phyloP scores from a whole-genome alignment of 1,140 invertebrate genomes.

The Procambarus virginalis region DNA sequence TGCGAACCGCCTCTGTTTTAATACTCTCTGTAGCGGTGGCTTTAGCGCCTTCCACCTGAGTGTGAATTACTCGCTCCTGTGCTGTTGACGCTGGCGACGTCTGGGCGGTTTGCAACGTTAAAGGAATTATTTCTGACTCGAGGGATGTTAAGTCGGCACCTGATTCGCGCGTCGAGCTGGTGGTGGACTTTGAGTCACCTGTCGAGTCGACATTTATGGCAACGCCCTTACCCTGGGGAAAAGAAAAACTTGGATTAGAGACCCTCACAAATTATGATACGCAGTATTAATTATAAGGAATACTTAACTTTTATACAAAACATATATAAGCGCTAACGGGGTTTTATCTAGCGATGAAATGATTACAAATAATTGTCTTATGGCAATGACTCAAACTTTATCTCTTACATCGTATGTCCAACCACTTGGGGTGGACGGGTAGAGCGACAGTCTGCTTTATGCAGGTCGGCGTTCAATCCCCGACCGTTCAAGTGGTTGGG shows the following conservation, averaged over 20 bases:
- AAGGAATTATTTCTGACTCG: conserved; percentile 16
- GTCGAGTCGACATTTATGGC: not conserved
- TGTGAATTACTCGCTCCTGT: conserved; percentile 41
- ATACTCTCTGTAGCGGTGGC: not conserved
- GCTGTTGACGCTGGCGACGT: not conserved
- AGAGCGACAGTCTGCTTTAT: no score
- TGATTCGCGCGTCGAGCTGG: not conserved
- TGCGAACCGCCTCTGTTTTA: conserved; percentile 16
- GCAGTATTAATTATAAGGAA: no score
- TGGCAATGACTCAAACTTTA: no score
- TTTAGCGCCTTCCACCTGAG: conserved; percentile 1
- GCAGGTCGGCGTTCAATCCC: no score
- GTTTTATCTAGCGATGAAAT: no score
- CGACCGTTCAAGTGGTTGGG: no score
- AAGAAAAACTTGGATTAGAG: not conserved
- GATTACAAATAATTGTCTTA: no score
- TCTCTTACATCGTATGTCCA: no score
- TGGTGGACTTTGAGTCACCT: not conserved
- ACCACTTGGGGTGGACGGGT: no score
- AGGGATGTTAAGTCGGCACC: not conserved
- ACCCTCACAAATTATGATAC: no score
- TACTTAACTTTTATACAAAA: not conserved
- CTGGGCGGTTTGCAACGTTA: not conserved
- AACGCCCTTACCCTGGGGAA: not conserved
- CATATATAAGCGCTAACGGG: no score